These are phyloP conservation scores for Dissostichus mawsoni DNA, from an alignment of 2,113 vertebrate species.

Conservation along the genomic window DNA sequence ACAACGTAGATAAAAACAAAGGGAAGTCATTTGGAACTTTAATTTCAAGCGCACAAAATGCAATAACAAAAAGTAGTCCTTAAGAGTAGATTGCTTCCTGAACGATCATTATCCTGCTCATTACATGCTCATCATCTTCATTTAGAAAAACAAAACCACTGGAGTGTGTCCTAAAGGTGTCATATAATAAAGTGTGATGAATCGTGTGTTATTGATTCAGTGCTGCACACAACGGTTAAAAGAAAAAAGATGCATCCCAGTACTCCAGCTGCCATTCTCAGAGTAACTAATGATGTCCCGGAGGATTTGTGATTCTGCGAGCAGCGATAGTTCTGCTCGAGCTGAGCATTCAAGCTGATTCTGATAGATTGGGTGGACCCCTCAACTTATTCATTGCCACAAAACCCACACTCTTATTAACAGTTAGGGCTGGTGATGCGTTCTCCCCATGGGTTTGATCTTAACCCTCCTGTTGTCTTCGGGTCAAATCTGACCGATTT, in stretches of 20 bases:
- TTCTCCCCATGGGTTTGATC: neutral
- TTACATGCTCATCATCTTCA: conserved; percentile 51
- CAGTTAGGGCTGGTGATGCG: neutral
- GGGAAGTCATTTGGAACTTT: conserved; percentile 53
- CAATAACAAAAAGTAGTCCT: neutral
- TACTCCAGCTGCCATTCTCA: conserved; percentile 51
- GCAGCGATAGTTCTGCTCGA: conserved; percentile 47
- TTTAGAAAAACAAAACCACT: conserved; percentile 52
- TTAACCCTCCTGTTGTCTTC: neutral
- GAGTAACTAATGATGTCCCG: conserved; percentile 65
- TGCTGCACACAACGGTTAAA: conserved; percentile 21
- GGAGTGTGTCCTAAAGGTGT: conserved; percentile 43
- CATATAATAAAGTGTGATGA: conserved; percentile 28
- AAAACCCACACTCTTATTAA: conserved; percentile 8
- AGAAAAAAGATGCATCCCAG: conserved; percentile 33
- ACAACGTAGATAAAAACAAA: conserved; percentile 24
- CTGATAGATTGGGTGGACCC: conserved; percentile 17
- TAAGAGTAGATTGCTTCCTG: conserved; percentile 31
- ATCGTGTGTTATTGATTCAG: conserved; percentile 49
- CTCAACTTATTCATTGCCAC: conserved; percentile 10
- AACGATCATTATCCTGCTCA: conserved; percentile 59
- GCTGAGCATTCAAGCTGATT: conserved; percentile 52
- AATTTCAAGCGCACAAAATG: conserved; percentile 32
- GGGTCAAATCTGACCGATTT: too few species aligned
- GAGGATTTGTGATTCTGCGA: conserved; percentile 50